Evolutionary conservation across 2,113 vertebrate species (phyloP), one percentile per base, ranked within the genome.

Genomic region (Accipiter virgatus): DNA sequence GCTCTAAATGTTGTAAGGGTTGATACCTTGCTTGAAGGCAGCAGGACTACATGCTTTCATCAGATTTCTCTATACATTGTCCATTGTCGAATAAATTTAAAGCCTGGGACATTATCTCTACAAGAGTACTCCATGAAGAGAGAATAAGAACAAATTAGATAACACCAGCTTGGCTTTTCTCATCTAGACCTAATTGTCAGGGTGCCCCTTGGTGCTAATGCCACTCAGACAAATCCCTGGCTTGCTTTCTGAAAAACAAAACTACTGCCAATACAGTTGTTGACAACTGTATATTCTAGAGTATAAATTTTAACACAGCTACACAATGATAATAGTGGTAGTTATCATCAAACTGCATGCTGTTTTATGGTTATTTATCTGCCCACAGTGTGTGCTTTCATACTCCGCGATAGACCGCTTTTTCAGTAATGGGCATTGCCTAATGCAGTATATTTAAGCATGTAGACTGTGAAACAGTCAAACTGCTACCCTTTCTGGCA

Each of bases 291-390:
- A 20, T 88, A 88, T 91, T 81, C 29, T 68, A 68, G 73, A 85
- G 90, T 90, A 91, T 91, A 61, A 81, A 85, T 93, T 84, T 48
- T 86, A 93, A 45, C 71, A 73, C 62, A 94, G 92, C 89, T 77
- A 53, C 87, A 45, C 62, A 50, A 25, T 92, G 88, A 10, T 92
- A 62, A n/a, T 71, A 58, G 74, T 87, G 83, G 62, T 87, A 79
- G 94, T 95, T 95, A 78, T 63, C 93, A 79, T 92, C 73, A 50
- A 45, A 21, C 70, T 67, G 71, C 96, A 71, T 2, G 7, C 91
- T 92, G 95, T 8, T 81, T 96, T 96, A 63, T 91, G 82, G 81
- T 86, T 70, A 61, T 96, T 96, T 95, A 85, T 96, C 82, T 92
- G 87, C 91, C 95, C 66, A 36, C 80, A 81, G 95, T 88, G 93